Percentiles rank a stretch among this genome's conserved stretches.
These are phyloP conservation scores for Pollenia griseotomentosa DNA, from an alignment of 2,888 invertebrate species.

Conservation along the genomic window DNA sequence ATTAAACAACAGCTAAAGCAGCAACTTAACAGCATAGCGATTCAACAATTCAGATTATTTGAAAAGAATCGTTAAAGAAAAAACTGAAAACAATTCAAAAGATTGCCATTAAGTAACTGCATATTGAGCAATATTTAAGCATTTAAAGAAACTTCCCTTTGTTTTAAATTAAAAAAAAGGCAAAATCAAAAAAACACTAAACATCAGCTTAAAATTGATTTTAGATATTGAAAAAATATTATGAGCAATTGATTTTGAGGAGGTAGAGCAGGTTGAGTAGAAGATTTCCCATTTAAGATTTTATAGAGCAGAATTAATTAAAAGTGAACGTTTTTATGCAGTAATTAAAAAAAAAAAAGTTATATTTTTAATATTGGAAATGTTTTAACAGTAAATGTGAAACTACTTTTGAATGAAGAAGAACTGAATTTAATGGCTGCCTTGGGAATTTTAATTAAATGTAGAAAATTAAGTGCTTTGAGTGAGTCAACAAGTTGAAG, in stretches of 20 bases:
- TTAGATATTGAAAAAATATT: constrained; percentile 57
- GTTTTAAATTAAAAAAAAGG: constrained; percentile 6
- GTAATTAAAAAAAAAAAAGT: neutral
- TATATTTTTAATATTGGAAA: constrained; percentile 5
- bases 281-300: constrained; percentile 41
- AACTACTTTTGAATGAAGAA: neutral
- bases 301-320: constrained; percentile 71
- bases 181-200: constrained; percentile 30
- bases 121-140: constrained; percentile 56
- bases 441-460: neutral
- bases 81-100: constrained; percentile 44
- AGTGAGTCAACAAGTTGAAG: too few relatives aligned
- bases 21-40: constrained; percentile 31
- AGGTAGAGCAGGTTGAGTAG: constrained; percentile 1
- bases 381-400: neutral
- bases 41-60: constrained; percentile 9
- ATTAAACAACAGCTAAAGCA: constrained; percentile 71
- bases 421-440: neutral
- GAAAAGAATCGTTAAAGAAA: neutral
- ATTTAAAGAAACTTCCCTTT: constrained; percentile 56
- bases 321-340: constrained; percentile 40
- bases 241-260: constrained; percentile 51
- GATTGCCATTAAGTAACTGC: constrained; percentile 60
- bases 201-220: constrained; percentile 60
- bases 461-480: too few relatives aligned